These are phyloP conservation scores for Cyprinodon variegatus DNA, from an alignment of 2,113 vertebrate species.

Conservation along the genomic window DNA sequence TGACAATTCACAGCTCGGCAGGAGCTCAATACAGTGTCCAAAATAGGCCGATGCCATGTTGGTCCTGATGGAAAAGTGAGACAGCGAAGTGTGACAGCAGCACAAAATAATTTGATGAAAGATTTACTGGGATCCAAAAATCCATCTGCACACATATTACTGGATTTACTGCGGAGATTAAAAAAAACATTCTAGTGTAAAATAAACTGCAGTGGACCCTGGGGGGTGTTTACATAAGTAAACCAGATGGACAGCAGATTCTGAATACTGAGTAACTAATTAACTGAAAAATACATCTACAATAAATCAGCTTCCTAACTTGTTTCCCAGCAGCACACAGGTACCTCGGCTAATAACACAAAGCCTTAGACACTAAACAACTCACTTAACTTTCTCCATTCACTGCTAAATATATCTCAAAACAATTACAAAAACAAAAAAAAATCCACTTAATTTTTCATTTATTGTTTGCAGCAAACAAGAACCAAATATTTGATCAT, in stretches of 20 bases:
- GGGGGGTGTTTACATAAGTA: neutral
- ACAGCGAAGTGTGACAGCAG: neutral
- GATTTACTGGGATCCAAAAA: neutral
- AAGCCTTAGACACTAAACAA: neutral
- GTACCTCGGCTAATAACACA: neutral
- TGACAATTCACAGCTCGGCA: conserved; percentile 35
- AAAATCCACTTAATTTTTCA: neutral
- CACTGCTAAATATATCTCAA: neutral
- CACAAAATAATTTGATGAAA: neutral
- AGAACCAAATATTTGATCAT: neutral
- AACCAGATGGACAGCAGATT: conserved; percentile 1
- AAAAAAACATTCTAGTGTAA: conserved; percentile 2
- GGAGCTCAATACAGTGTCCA: conserved; percentile 15
- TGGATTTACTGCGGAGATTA: conserved; percentile 4
- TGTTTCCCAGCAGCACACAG: neutral
- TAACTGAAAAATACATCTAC: neutral
- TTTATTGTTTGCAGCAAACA: neutral
- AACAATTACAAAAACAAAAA: neutral
- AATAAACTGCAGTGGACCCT: conserved; percentile 1
- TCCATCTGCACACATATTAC: neutral
- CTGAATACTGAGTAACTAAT: conserved; percentile 3
- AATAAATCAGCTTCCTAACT: neutral
- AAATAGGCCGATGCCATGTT: neutral
- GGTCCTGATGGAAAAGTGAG: conserved; percentile 3
- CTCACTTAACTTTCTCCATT: neutral